Evolutionary conservation across 2,797 vertebrate genomes (phyloP).

Genomic region (Dermochelys coriacea): DNA sequence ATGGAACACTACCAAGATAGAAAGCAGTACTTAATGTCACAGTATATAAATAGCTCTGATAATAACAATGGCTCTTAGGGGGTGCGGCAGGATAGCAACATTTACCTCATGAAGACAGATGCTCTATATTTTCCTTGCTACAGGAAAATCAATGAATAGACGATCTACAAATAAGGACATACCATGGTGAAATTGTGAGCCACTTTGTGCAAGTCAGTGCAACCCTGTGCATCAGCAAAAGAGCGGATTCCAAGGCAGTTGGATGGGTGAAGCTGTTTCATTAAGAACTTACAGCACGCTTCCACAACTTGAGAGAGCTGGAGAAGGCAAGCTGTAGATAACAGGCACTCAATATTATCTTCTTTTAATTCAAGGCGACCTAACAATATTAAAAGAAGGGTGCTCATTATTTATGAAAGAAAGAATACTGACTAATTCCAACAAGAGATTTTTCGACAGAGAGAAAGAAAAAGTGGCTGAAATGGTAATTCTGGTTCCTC

Average conservation of each 20-base stretch:
- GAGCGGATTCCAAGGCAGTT: conserved; percentile 98
- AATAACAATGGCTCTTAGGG: neutral
- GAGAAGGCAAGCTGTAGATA: conserved; percentile 95
- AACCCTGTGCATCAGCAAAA: conserved; percentile 96
- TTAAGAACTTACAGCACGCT: conserved; percentile 96
- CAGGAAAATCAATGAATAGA: neutral
- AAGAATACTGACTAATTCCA: neutral
- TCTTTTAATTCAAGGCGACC: conserved; percentile 96
- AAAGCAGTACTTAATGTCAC: neutral
- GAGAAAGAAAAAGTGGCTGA: neutral
- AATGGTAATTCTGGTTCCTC: neutral
- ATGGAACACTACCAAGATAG: neutral
- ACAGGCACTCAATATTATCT: conserved; percentile 95
- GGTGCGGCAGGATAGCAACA: neutral
- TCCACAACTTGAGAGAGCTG: conserved; percentile 96
- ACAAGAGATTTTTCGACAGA: neutral
- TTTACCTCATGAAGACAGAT: conserved; percentile 1
- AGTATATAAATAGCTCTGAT: conserved; percentile 6
- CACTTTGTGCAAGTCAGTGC: conserved; percentile 94
- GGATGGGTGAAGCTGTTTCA: conserved; percentile 98
- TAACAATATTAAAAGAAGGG: conserved; percentile 71
- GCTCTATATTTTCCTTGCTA: conserved; percentile 2
- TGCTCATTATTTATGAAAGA: conserved; percentile 4
- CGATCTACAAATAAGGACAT: conserved; percentile 68
- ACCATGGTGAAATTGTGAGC: conserved; percentile 99